Percentiles rank a stretch among this genome's conserved stretches.
phyloP scores from a whole-genome alignment of 2,888 invertebrate genomes.

The Rhopalosiphum nymphaeae region DNA sequence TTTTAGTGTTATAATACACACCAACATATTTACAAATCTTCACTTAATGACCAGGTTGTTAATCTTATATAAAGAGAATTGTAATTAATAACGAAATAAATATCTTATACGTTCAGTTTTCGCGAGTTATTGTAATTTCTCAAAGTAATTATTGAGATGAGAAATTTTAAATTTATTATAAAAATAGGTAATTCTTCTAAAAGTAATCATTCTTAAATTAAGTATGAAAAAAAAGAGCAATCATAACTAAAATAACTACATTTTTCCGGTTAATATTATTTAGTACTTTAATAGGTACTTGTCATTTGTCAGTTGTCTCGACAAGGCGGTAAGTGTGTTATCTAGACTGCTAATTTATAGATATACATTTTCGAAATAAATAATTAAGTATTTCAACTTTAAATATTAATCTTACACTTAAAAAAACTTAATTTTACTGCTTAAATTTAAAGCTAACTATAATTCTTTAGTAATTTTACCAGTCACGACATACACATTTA shows the following conservation, averaged over 20 bases:
- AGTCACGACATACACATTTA: not conserved
- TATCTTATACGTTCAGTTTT: not conserved
- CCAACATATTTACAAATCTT: too few species aligned
- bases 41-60: too few species aligned
- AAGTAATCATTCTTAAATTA: not conserved
- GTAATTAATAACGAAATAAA: not conserved
- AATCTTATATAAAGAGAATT: too few species aligned
- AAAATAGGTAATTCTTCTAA: not conserved
- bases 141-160: not conserved
- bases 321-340: too few species aligned
- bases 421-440: not conserved
- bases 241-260: not conserved
- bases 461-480: not conserved
- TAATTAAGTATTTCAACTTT: not conserved
- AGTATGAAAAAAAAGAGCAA: not conserved
- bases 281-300: not conserved
- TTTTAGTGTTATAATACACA: too few species aligned
- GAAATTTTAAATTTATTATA: not conserved
- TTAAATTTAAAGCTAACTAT: not conserved
- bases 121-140: not conserved
- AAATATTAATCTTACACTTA: not conserved
- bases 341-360: not conserved
- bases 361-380: not conserved
- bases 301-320: not conserved
- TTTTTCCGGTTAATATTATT: not conserved